These are phyloP conservation scores for Falco berigora DNA, from an alignment of 2,797 vertebrate genomes.

Conservation along the genomic window DNA sequence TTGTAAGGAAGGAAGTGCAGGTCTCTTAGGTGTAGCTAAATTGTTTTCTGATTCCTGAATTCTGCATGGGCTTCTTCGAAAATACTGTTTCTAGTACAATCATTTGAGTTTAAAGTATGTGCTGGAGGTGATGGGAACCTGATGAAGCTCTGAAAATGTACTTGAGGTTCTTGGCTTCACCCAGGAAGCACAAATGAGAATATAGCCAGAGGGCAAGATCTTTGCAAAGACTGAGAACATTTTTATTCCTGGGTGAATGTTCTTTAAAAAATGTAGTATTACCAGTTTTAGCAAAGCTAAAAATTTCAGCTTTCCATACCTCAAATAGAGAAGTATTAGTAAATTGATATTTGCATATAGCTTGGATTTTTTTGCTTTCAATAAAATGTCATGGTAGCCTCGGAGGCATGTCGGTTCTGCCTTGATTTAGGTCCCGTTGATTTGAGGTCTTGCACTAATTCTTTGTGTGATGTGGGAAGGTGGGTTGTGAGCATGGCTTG, in stretches of 20 bases:
- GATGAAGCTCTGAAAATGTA: background rate
- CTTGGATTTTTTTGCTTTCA: background rate
- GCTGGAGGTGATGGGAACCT: conserved; percentile 1
- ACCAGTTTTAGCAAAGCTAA: background rate
- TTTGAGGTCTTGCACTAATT: background rate
- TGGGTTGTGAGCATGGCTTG: background rate
- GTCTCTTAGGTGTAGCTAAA: background rate
- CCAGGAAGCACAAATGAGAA: background rate
- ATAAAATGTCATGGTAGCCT: background rate
- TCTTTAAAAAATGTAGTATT: background rate
- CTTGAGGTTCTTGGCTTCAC: conserved; percentile 8
- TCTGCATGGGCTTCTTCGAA: background rate
- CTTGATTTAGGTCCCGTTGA: background rate
- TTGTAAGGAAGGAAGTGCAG: background rate
- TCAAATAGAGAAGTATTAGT: background rate
- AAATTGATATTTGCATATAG: background rate
- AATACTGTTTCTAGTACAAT: background rate
- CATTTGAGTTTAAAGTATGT: background rate
- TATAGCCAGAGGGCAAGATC: background rate
- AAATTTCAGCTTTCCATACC: background rate
- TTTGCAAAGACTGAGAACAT: background rate
- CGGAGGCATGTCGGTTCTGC: background rate
- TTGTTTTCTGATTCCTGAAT: background rate
- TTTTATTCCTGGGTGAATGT: background rate
- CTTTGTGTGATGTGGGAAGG: no score